phyloP scores from a whole-genome alignment of 2,888 invertebrate species.

The Tachina grossa region DNA sequence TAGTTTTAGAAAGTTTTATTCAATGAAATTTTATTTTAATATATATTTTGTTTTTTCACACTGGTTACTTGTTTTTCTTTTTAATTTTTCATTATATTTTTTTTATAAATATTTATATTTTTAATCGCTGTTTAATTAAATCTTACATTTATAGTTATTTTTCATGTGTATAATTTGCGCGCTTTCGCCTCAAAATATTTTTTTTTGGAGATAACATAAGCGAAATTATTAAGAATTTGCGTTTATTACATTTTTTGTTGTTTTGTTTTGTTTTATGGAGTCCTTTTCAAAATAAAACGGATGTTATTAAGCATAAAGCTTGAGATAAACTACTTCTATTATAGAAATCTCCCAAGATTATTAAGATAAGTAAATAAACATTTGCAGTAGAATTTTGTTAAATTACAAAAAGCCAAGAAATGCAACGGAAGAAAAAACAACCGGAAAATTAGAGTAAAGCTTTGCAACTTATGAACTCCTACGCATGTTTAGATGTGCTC shows the following conservation, averaged over 20 bases:
- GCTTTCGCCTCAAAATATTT: constrained; percentile 55
- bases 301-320: constrained; percentile 69
- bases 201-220: constrained; percentile 44
- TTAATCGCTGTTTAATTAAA: background rate
- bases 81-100: background rate
- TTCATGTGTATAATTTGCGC: background rate
- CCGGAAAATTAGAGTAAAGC: constrained; percentile 46
- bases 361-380: constrained; percentile 58
- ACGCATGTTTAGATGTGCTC: constrained; percentile 67
- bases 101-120: background rate
- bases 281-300: constrained; percentile 49
- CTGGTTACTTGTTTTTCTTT: too few species aligned
- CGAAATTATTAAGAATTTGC: constrained; percentile 38
- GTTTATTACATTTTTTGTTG: constrained; percentile 10
- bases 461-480: constrained; percentile 56
- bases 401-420: constrained; percentile 32
- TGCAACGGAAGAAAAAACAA: constrained; percentile 6
- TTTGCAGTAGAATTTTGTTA: constrained; percentile 48
- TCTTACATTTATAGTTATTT: constrained; percentile 32
- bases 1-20: too few species aligned
- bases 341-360: constrained; percentile 56
- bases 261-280: background rate
- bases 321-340: constrained; percentile 67
- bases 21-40: too few species aligned
- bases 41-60: too few species aligned